Base-by-base conservation (phyloP, 2,797 vertebrate species). In the Clarias fuscus region DNA sequence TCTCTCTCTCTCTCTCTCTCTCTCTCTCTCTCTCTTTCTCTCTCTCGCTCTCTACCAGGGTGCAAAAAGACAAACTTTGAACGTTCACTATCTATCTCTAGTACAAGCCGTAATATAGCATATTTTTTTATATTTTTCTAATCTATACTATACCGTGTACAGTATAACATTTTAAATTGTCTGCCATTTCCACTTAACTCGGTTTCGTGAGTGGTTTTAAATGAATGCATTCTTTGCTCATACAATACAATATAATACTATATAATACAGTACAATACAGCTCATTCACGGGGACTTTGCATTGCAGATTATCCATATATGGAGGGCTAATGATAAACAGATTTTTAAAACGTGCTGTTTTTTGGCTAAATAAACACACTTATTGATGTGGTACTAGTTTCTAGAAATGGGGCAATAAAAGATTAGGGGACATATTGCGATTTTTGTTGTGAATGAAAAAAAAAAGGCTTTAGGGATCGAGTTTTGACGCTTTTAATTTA, bases 31-130 rank as follows among this genome's bases (percentile, higher is more conserved):
- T n/a, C n/a, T n/a, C n/a, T n/a, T n/a, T 85, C 82, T 59, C 65
- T 62, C 43, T 79, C 64, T 33, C 24, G 48, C 65, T 62, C 43
- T 40, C 61, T 68, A 79, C 85, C 84, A 59, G 24, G 37, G 30
- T 59, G 61, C 17, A 24, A 24, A 72, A 77, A 59, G 48, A 70
- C 15, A 68, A 76, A 30, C 43, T 4, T 37, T 56, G 4, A 82
- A 17, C 1, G 0, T 67, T 24, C 70, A 40, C 72, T 43, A 4
- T n/a, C 73, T 53, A 7, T 27, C 40, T 70, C n/a, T 58, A 71
- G 8, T 13, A 48, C 17, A 33, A 70, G 24, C 27, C 56, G 8
- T 58, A n/a, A 64, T 64, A 14, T 43, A 24, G 11, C 59, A 40
- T n/a, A 5, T 0, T 17, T 13, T 59, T 59, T 18, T 20, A 2